Conservation (phyloP, 2,797 vertebrate species). For the Sebastes hopkinsi region DNA sequence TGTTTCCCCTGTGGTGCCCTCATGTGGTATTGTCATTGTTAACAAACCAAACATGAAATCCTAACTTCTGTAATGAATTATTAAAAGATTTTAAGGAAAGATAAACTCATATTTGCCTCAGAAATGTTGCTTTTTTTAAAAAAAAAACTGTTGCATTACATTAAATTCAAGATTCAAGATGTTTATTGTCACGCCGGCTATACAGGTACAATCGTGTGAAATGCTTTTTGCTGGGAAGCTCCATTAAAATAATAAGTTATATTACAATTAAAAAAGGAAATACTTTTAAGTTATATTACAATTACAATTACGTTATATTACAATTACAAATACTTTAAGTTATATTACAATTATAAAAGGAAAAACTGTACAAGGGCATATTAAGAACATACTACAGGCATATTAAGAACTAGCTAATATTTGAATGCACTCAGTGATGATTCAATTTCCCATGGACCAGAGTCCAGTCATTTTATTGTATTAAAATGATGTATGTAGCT, state of each 20-base stretch:
- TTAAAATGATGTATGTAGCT: background rate
- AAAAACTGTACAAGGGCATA: too few relatives aligned
- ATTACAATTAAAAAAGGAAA: too few relatives aligned
- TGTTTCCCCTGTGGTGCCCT: background rate
- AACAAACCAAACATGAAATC: conserved; percentile 41
- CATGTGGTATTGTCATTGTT: conserved; percentile 27
- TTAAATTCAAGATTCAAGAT: background rate
- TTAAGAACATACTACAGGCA: too few relatives aligned
- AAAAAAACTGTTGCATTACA: background rate
- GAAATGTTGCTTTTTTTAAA: background rate
- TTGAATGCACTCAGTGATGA: background rate
- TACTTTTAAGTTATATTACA: too few relatives aligned
- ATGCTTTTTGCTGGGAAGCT: too few relatives aligned
- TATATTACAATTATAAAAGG: too few relatives aligned
- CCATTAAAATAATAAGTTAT: too few relatives aligned
- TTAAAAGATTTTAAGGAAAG: conserved; percentile 59
- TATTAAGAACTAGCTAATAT: background rate
- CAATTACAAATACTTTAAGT: too few relatives aligned
- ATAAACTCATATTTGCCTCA: conserved; percentile 32
- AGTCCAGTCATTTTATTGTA: background rate
- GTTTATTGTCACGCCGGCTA: too few relatives aligned
- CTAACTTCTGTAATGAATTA: conserved; percentile 34
- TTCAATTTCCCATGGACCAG: background rate
- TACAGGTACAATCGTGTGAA: too few relatives aligned
- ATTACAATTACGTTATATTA: too few relatives aligned